Conservation (phyloP, 2,888 invertebrate genomes). For the Idaea straminata region DNA sequence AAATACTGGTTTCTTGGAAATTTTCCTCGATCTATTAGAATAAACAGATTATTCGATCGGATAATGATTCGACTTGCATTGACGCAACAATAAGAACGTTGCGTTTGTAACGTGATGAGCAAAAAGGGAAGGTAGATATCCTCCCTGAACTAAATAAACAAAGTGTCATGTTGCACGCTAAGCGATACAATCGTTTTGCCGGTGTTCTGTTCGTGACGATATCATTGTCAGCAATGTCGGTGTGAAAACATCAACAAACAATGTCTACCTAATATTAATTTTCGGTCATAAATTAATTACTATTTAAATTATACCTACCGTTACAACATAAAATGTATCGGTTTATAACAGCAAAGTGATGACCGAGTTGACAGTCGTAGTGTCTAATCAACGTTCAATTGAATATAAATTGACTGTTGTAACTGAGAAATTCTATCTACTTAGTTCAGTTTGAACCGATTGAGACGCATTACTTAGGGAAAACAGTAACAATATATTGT, state of each 20-base stretch:
- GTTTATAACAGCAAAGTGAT: slow-evolving; percentile 25
- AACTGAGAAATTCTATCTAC: slow-evolving; percentile 22
- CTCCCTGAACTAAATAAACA: slow-evolving; percentile 59
- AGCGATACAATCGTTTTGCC: slow-evolving; percentile 6
- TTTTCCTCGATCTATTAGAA: slow-evolving; percentile 32
- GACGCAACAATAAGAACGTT: slow-evolving; percentile 1
- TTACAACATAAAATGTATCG: slow-evolving; percentile 24
- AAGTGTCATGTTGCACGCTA: slow-evolving; percentile 63
- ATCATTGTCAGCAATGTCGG: background rate
- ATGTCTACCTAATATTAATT: background rate
- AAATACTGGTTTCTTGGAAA: slow-evolving; percentile 30
- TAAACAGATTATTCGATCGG: slow-evolving; percentile 25
- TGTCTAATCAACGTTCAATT: slow-evolving; percentile 59
- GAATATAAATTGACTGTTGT: slow-evolving; percentile 58
- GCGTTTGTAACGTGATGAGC: slow-evolving; percentile 9
- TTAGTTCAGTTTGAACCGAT: background rate
- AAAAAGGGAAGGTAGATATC: slow-evolving; percentile 20
- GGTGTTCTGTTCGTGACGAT: background rate
- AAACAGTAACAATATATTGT: no score
- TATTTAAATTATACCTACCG: slow-evolving; percentile 6
- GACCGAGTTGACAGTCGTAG: slow-evolving; percentile 31
- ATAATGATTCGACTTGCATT: slow-evolving; percentile 11
- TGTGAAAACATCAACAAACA: background rate
- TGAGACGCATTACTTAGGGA: no score
- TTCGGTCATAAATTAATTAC: slow-evolving; percentile 7